Percentiles rank a stretch among this genome's conserved stretches.
Conservation (phyloP, 2,113 vertebrate genomes). For the Corynorhinus townsendii region DNA sequence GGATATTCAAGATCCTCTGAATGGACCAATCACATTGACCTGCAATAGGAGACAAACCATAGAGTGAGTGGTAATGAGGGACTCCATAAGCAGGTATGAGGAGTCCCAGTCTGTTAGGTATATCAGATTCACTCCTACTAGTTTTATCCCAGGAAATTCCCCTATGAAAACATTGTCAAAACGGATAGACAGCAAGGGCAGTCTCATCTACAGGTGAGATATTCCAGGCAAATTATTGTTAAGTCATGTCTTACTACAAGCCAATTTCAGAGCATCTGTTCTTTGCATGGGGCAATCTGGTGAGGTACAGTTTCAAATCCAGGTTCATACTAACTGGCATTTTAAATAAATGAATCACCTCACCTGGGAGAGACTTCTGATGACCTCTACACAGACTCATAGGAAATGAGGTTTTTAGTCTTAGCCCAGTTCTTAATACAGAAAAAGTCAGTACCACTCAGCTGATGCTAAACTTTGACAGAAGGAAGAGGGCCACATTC, state of each 20-base stretch:
- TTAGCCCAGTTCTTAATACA: background rate
- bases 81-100: background rate
- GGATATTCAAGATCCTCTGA: background rate
- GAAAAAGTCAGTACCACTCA: background rate
- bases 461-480: background rate
- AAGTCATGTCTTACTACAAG: background rate
- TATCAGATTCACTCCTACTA: background rate
- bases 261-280: background rate
- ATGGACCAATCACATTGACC: background rate
- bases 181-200: background rate
- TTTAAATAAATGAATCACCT: background rate
- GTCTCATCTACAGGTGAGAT: background rate
- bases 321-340: background rate
- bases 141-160: background rate
- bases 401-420: background rate
- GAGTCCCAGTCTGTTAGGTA: background rate
- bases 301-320: constrained; percentile 13
- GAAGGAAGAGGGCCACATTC: background rate
- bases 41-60: background rate
- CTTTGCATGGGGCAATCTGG: background rate
- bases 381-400: background rate
- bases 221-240: background rate
- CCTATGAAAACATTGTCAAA: background rate
- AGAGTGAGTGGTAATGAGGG: background rate
- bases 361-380: background rate